Conservation (phyloP, 2,888 invertebrate genomes). For the Cinara cedri region DNA sequence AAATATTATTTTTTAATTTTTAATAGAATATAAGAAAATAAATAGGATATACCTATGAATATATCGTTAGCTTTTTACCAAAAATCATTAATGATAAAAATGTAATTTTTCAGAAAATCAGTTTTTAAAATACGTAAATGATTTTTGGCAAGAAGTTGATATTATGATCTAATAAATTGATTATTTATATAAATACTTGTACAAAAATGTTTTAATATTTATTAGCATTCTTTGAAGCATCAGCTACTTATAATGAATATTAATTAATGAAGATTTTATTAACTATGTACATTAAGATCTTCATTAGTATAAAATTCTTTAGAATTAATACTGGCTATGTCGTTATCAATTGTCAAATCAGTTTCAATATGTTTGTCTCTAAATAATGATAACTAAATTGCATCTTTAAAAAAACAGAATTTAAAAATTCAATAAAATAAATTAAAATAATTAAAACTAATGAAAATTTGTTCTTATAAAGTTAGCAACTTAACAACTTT, state of each 20-base stretch:
- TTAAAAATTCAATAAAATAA: background rate
- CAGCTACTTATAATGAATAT: too few species aligned
- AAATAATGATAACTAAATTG: slow-evolving; percentile 1
- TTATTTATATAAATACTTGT: background rate
- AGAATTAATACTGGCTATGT: background rate
- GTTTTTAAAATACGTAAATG: background rate
- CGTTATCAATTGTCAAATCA: background rate
- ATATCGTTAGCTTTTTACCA: too few species aligned
- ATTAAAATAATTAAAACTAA: background rate
- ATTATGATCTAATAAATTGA: background rate
- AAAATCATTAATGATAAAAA: background rate
- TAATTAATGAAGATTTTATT: background rate
- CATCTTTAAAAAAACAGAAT: background rate
- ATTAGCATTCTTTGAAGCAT: background rate
- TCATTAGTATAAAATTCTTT: background rate
- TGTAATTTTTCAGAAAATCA: background rate
- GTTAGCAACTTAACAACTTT: background rate
- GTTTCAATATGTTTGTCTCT: background rate
- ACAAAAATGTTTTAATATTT: background rate
- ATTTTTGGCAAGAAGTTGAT: background rate
- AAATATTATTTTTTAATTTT: background rate
- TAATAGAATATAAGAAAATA: too few species aligned
- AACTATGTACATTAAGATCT: background rate
- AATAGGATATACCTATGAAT: background rate
- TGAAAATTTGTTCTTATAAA: background rate